Evolutionary conservation across 2,113 vertebrate species (phyloP), one percentile per base, ranked within the genome.

Genomic region (Tamias sibiricus): DNA sequence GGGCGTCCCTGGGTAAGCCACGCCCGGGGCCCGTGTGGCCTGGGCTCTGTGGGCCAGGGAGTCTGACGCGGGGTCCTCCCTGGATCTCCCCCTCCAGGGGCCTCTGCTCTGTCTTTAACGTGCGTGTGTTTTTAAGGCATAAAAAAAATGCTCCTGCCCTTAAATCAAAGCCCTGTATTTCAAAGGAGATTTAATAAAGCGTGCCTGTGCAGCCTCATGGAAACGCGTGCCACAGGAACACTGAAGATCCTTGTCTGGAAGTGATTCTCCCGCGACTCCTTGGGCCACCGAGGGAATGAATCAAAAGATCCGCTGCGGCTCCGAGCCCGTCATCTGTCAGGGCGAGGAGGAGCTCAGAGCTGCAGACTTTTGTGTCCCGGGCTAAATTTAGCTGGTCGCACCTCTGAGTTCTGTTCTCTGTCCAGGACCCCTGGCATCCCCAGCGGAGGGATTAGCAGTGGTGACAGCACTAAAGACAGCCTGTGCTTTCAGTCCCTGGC

Each of bases 101-200:
- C 49, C 22, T 52, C 74, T 64, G 54, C 54, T 47, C 80, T 80
- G 42, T 59, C 71, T n/a, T 82, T 66, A 19, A 57, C 66, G 28
- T 5, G 4, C 37, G 0, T 44, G 64, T 28, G 66, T 88, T 93
- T 90, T 87, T 76, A 85, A 95, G 59, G 77, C 95, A 77, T 44
- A 35, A 82, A 68, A 68, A 28, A 91, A 64, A 68, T 59, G 76
- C 87, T 59, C 76, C 40, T 85, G 89, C 71, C 57, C 49, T 92
- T 66, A 94, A 95, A 94, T 97, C 76, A 92, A 90, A 96, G 97
- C 52, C 3, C 72, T 37, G 2, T 24, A 47, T 93, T 96, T 97
- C 96, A 97, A 93, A 96, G 87, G 88, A 80, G 57, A 87, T 94
- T 37, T 90, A 80, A 96, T 86, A 95, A 96, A 94, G 93, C 75